A percentile compares a stretch with the other conserved stretches of the same genome.
Conservation (phyloP, 2,888 invertebrate genomes). For the Gastracanthus pulcherrimus region DNA sequence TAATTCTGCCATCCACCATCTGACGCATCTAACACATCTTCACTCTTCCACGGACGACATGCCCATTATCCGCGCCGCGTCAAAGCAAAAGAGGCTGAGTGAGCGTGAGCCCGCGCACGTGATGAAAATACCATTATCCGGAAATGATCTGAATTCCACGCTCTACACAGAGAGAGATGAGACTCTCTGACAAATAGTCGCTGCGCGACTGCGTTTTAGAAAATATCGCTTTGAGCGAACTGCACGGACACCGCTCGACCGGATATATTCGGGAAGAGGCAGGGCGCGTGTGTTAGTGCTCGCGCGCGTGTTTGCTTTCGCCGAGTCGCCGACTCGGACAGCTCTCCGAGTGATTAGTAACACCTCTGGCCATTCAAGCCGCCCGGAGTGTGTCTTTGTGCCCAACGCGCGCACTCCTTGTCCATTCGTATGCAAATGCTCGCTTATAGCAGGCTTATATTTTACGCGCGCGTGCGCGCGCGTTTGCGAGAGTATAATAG, state of each 20-base stretch:
- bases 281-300: no score
- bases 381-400: slow-evolving; percentile 64
- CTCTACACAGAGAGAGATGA: background rate
- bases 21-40: background rate
- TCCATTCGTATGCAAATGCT: slow-evolving; percentile 73
- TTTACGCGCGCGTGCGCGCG: slow-evolving; percentile 4
- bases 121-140: slow-evolving; percentile 41
- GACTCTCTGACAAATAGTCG: slow-evolving; percentile 1
- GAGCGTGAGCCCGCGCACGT: slow-evolving; percentile 18
- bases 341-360: slow-evolving; percentile 69
- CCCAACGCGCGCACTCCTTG: slow-evolving; percentile 11
- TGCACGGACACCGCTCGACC: slow-evolving; percentile 10
- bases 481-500: slow-evolving; percentile 30
- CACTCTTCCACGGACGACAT: background rate
- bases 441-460: slow-evolving; percentile 32
- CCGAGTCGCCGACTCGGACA: slow-evolving; percentile 34
- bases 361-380: slow-evolving; percentile 62
- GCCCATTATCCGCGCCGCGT: slow-evolving; percentile 51
- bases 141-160: slow-evolving; percentile 31
- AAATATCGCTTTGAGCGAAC: slow-evolving; percentile 24
- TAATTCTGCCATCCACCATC: background rate
- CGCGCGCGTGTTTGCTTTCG: slow-evolving; percentile 52
- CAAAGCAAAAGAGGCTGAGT: background rate
- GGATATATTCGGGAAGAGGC: slow-evolving; percentile 29
- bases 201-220: background rate